Percentiles rank a stretch among this genome's conserved stretches.
These are phyloP conservation scores for Pseudolaguvia tuberculata DNA, from an alignment of 2,113 vertebrate genomes.

Conservation along the genomic window DNA sequence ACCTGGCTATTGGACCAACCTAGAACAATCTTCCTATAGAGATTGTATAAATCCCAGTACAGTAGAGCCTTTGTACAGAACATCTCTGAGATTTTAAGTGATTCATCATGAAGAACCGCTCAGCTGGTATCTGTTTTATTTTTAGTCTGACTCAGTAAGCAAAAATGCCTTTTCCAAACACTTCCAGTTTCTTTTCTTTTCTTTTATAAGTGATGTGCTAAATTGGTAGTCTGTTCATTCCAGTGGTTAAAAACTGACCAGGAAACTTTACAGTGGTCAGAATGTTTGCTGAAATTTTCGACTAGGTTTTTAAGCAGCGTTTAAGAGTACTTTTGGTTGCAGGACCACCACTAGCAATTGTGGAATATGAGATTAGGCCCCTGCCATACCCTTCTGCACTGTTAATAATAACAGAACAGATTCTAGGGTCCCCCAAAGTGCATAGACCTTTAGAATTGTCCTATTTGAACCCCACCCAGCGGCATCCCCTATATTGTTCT, in stretches of 20 bases:
- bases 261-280: background rate
- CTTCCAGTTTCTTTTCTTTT: slow-evolving; percentile 16
- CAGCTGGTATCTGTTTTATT: slow-evolving; percentile 59
- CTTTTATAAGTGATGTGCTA: slow-evolving; percentile 40
- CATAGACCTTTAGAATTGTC: too few relatives aligned
- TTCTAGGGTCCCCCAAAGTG: too few relatives aligned
- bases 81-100: slow-evolving; percentile 62
- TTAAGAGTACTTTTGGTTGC: too few relatives aligned
- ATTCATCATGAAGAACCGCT: slow-evolving; percentile 62
- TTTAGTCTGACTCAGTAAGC: slow-evolving; percentile 65
- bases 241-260: background rate
- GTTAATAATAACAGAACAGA: too few relatives aligned
- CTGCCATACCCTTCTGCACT: too few relatives aligned
- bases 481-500: background rate
- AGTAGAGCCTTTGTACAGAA: slow-evolving; percentile 62
- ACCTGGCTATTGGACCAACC: slow-evolving; percentile 30
- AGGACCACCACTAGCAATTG: too few relatives aligned
- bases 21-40: slow-evolving; percentile 64
- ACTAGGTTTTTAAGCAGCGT: too few relatives aligned
- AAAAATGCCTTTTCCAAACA: slow-evolving; percentile 52
- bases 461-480: too few relatives aligned
- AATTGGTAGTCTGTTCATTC: slow-evolving; percentile 7
- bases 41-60: slow-evolving; percentile 55
- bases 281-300: too few relatives aligned
- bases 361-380: too few relatives aligned